These are phyloP conservation scores for Virgularia gustaviana DNA, from an alignment of 92 coral and sea anemone species.

Conservation along the genomic window DNA sequence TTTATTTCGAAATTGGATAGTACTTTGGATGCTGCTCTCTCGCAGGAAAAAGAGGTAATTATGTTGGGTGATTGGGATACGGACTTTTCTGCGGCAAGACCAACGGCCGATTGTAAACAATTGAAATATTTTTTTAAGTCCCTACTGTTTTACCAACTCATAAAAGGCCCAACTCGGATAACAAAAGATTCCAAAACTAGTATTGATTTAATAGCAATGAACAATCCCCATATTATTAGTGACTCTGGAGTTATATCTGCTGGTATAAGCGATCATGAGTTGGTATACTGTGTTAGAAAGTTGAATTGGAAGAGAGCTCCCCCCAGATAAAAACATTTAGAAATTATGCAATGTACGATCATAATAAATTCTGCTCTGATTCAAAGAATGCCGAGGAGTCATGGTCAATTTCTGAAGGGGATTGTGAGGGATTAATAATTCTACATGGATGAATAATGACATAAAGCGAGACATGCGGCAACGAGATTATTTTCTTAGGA, in stretches of 20 bases:
- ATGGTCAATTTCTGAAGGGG: slow-evolving; percentile 36
- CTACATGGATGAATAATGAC: slow-evolving; percentile 23
- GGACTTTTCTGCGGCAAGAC: slow-evolving; percentile 7
- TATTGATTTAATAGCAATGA: slow-evolving; percentile 57
- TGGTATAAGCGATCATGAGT: slow-evolving; percentile 59
- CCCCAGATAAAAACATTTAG: slow-evolving; percentile 55
- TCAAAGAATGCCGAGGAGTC: background rate
- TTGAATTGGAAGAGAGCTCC: slow-evolving; percentile 50
- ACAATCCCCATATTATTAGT: slow-evolving; percentile 47
- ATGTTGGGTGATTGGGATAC: slow-evolving; percentile 21
- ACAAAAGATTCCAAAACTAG: slow-evolving; percentile 49
- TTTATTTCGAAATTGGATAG: slow-evolving; percentile 22
- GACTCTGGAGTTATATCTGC: slow-evolving; percentile 59
- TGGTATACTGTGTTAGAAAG: slow-evolving; percentile 50
- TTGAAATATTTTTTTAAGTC: slow-evolving; percentile 43
- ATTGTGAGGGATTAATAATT: slow-evolving; percentile 31
- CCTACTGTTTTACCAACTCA: slow-evolving; percentile 48
- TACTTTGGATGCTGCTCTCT: slow-evolving; percentile 25
- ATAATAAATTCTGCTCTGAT: background rate
- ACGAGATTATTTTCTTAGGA: slow-evolving; percentile 43
- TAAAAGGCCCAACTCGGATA: slow-evolving; percentile 55
- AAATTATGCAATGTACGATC: slow-evolving; percentile 50
- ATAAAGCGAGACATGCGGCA: slow-evolving; percentile 39
- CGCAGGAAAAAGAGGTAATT: slow-evolving; percentile 21
- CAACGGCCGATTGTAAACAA: slow-evolving; percentile 51